These are phyloP conservation scores for Bubo scandiacus DNA, from an alignment of 2,113 vertebrate genomes.

Conservation along the genomic window DNA sequence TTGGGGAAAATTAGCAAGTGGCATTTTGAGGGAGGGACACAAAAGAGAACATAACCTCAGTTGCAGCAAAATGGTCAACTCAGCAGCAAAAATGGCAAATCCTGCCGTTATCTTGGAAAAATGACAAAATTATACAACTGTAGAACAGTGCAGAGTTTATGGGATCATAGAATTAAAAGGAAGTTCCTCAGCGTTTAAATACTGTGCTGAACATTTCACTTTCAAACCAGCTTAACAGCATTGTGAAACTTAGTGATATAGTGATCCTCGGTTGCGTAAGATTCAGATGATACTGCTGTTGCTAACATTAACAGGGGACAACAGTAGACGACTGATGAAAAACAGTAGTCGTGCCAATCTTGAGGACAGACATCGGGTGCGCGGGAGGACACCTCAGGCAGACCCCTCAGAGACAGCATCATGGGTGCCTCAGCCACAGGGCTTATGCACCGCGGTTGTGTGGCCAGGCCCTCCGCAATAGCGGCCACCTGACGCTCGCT, in stretches of 20 bases:
- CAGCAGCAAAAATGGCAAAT: background rate
- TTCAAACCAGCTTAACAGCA: background rate
- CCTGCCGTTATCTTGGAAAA: background rate
- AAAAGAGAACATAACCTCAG: background rate
- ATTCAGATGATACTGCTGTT: background rate
- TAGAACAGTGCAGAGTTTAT: too few relatives aligned
- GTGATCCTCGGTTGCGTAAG: background rate
- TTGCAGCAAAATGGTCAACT: background rate
- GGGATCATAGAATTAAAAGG: background rate
- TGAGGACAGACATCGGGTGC: rapidly evolving
- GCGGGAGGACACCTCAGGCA: too few relatives aligned
- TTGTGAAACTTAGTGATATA: background rate
- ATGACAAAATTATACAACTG: background rate
- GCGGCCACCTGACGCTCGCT: too few relatives aligned
- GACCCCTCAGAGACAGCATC: background rate
- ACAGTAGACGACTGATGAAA: background rate
- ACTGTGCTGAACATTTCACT: background rate
- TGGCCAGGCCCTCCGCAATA: background rate
- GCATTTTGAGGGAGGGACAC: background rate
- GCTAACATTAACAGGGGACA: background rate
- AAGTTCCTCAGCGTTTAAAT: background rate
- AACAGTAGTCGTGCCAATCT: background rate
- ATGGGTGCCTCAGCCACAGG: rapidly evolving
- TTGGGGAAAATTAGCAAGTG: background rate
- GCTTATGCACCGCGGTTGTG: rapidly evolving